phyloP scores from a whole-genome alignment of 2,888 invertebrate genomes.

The Phoenoteleia sp. region DNA sequence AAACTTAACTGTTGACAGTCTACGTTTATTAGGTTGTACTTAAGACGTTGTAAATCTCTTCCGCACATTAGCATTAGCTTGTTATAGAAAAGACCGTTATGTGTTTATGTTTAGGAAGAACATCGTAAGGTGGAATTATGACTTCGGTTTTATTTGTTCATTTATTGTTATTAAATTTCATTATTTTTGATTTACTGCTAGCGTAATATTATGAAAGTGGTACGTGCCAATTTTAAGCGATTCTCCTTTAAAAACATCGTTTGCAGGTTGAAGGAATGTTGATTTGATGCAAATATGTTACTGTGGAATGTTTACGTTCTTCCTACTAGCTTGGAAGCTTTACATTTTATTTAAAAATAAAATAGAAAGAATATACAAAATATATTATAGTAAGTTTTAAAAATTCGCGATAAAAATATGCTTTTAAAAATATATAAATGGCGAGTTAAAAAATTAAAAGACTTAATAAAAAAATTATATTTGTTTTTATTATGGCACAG shows the following conservation, averaged over 20 bases:
- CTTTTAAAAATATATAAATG: too few relatives aligned
- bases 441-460: too few relatives aligned
- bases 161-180: neutral
- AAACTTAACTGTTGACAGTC: constrained; percentile 7
- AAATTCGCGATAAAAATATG: too few relatives aligned
- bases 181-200: neutral
- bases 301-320: too few relatives aligned
- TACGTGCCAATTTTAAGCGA: neutral
- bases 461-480: too few relatives aligned
- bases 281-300: too few relatives aligned
- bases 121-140: neutral
- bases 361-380: too few relatives aligned
- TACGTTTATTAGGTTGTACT: constrained; percentile 2
- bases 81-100: neutral
- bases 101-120: neutral
- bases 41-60: constrained; percentile 16
- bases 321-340: too few relatives aligned
- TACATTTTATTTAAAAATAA: too few relatives aligned
- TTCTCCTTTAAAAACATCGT: constrained; percentile 3
- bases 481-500: too few relatives aligned
- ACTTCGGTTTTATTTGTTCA: neutral
- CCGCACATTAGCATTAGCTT: neutral
- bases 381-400: too few relatives aligned
- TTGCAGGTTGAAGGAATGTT: too few relatives aligned
- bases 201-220: constrained; percentile 6